These are phyloP conservation scores for Heliconius aoede DNA, from an alignment of 2,888 invertebrate genomes.

Conservation along the genomic window DNA sequence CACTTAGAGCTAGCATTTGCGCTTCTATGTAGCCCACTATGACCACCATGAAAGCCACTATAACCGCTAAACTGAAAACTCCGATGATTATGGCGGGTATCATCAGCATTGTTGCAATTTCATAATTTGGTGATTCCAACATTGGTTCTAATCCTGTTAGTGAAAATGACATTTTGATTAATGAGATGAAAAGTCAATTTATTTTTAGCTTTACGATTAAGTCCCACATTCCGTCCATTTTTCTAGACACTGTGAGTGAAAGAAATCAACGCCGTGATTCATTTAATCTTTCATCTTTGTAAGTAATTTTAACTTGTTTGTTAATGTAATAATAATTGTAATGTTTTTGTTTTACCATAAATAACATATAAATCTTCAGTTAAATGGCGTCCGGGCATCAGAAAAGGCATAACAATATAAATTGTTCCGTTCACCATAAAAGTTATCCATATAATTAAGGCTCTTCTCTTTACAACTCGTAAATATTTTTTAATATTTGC, in stretches of 20 bases:
- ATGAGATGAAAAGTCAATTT: no score
- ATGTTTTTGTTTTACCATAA: constrained; percentile 57
- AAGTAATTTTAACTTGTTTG: not conserved
- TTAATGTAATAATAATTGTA: not conserved
- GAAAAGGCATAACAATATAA: constrained; percentile 54
- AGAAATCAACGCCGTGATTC: not conserved
- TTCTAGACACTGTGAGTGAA: not conserved
- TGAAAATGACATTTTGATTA: no score
- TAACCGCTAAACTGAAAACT: constrained; percentile 55
- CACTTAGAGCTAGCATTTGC: constrained; percentile 60
- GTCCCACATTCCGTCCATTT: not conserved
- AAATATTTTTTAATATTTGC: constrained; percentile 53
- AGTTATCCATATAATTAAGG: constrained; percentile 59
- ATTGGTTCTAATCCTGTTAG: constrained; percentile 62
- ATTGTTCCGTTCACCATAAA: constrained; percentile 57
- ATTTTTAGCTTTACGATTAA: no score
- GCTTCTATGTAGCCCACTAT: constrained; percentile 62
- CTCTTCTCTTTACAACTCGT: constrained; percentile 59
- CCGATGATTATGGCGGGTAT: constrained; percentile 50
- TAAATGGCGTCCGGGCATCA: constrained; percentile 58
- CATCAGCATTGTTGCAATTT: constrained; percentile 54
- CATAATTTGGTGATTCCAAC: constrained; percentile 62
- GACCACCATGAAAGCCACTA: constrained; percentile 58
- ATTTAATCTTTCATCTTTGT: no score
- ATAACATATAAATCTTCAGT: constrained; percentile 54